phyloP scores from a whole-genome alignment of 37 sponge, comb jelly and placozoan species.

The Chondrilla cf. caribensis region DNA sequence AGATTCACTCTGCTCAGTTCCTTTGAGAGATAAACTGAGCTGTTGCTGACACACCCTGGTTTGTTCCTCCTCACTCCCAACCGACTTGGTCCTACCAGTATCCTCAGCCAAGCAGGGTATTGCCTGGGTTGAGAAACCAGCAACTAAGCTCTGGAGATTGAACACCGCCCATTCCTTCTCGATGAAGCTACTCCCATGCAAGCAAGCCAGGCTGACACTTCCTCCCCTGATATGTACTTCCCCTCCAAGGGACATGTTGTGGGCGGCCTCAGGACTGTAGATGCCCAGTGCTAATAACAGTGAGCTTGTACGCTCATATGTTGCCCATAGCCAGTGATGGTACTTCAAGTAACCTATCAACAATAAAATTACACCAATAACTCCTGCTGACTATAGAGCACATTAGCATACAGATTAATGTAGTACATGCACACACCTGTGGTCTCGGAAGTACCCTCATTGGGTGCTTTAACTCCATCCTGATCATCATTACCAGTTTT shows the following conservation, averaged over 20 bases:
- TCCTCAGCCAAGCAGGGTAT: constrained; percentile 55
- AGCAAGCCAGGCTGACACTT: constrained; percentile 69
- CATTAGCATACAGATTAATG: background rate
- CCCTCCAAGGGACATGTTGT: constrained; percentile 62
- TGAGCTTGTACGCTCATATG: constrained; percentile 41
- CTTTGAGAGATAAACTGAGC: constrained; percentile 17
- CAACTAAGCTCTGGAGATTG: constrained; percentile 38
- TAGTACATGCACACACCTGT: background rate
- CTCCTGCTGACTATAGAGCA: background rate
- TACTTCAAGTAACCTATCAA: constrained; percentile 14
- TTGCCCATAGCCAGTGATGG: constrained; percentile 84
- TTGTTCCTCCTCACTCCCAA: background rate
- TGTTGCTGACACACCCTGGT: constrained; percentile 59
- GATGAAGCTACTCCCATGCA: constrained; percentile 68
- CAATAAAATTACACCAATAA: background rate
- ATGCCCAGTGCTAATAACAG: constrained; percentile 65
- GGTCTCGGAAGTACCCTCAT: too few relatives aligned
- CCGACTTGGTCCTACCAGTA: background rate
- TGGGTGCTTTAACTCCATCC: too few relatives aligned
- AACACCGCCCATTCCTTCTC: constrained; percentile 80
- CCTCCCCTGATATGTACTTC: constrained; percentile 53
- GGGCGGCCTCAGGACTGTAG: background rate
- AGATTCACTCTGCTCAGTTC: background rate
- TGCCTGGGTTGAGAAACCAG: constrained; percentile 72
- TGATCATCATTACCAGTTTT: background rate